Evolutionary conservation across 2,113 vertebrate genomes (phyloP).

Genomic region (Ovibos moschatus): DNA sequence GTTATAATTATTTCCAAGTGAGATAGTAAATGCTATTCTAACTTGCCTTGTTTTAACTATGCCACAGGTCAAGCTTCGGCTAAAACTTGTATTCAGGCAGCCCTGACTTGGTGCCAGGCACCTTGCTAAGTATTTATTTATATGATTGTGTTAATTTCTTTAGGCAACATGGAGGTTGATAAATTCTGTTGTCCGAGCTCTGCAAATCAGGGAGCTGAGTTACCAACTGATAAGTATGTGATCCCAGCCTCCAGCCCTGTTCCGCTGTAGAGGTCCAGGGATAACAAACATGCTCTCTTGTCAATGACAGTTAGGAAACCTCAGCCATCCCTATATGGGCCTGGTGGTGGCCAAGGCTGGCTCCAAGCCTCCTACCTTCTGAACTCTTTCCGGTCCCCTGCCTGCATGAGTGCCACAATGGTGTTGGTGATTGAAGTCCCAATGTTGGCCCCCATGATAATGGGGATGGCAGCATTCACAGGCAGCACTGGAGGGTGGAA

Average conservation of each 20-base stretch:
- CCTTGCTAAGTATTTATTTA: background rate
- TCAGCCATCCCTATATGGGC: rapidly evolving
- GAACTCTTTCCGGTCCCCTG: slow-evolving; percentile 93
- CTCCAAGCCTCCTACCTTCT: slow-evolving; percentile 85
- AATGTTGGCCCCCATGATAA: slow-evolving; percentile 98
- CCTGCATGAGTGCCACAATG: slow-evolving; percentile 96
- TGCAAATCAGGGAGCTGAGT: background rate
- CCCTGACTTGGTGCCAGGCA: background rate
- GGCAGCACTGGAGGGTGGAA: slow-evolving; percentile 84
- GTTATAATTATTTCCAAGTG: slow-evolving; percentile 20
- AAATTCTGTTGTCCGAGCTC: background rate
- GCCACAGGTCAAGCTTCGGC: background rate
- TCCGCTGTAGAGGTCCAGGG: background rate
- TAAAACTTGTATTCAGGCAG: background rate
- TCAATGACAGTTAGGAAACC: background rate
- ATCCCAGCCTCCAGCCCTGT: background rate
- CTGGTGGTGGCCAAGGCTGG: background rate
- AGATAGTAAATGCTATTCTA: background rate
- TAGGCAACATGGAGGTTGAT: background rate
- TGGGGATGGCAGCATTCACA: slow-evolving; percentile 90
- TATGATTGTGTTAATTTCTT: background rate
- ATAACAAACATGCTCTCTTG: background rate
- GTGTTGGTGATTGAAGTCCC: slow-evolving; percentile 98
- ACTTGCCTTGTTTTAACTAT: background rate
- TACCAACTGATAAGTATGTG: background rate